These are phyloP conservation scores for Aspidapion aeneum DNA, from an alignment of 2,888 invertebrate genomes.

Conservation along the genomic window DNA sequence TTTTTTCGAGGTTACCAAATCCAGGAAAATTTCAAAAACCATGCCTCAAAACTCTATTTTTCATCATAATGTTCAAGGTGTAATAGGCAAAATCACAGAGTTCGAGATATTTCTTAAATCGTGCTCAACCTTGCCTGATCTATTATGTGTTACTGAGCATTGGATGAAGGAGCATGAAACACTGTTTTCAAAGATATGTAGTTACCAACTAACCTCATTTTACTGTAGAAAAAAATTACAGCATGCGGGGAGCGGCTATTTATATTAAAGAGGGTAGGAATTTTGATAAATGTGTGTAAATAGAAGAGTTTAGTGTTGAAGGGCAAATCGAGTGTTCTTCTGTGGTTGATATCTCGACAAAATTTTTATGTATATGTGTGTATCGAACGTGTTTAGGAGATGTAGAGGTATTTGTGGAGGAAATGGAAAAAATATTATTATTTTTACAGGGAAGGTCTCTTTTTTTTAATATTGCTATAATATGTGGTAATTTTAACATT, in stretches of 20 bases:
- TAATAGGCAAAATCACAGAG: neutral
- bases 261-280: neutral
- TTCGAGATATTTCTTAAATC: neutral
- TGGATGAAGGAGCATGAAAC: neutral
- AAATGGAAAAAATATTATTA: neutral
- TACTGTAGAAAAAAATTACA: neutral
- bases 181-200: neutral
- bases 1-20: too few species aligned
- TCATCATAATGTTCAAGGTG: neutral
- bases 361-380: neutral
- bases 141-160: neutral
- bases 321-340: neutral
- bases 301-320: neutral
- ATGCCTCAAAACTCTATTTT: too few species aligned
- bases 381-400: neutral
- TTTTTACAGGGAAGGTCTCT: neutral
- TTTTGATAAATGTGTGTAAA: neutral
- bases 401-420: neutral
- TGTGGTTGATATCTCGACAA: neutral
- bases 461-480: neutral
- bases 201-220: neutral
- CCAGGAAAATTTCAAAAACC: too few species aligned
- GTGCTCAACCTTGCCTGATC: neutral
- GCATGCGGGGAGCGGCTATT: neutral
- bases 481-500: neutral